Evolutionary conservation across 2,113 vertebrate genomes (phyloP), one percentile per base, ranked within the genome.

Genomic region (Anas platyrhynchos): DNA sequence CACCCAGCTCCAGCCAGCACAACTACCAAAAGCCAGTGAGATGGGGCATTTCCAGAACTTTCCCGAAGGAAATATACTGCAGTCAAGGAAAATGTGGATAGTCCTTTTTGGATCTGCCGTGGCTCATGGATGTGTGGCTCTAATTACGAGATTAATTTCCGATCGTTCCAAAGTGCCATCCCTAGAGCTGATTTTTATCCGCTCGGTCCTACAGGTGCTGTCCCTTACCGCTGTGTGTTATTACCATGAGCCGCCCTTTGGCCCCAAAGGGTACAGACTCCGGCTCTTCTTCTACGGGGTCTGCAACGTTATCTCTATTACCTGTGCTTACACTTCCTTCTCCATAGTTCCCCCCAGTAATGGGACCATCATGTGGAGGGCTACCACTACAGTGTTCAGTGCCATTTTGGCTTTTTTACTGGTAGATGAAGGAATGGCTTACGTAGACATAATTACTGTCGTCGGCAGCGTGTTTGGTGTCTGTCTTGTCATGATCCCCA

Each of bases 321-420:
- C 99, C 59, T 99, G 99, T 96, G 99, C 99, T 94, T 99, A 99
- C 81, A 99, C 99, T 7, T 99, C 99, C n/a, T 99, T 99, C 89
- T 98, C 99, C 67, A 99, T 99, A 58, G 99, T 99, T 76, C 99
- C 99, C 8, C 99, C 99, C 75, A 99, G 99, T 92, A 99, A 99
- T 3, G 99, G 99, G 72, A 99, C 99, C 95, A 98, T 99, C 80
- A 99, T 99, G 99, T 99, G 99, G 99, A 99, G 99, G 65, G 99
- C 99, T 72, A 99, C 99, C 72, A 99, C 99, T 74, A 99, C 99
- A 0, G 99, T 99, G 54, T 99, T 99, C 96, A 99, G 99, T 94
- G 99, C 99, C 31, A 89, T 99, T 86, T 96, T 99, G 96, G 99
- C 99, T 76, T 99, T 99, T 97, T 97, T 99, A 96, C 97, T 99